Evolutionary conservation across 2,113 vertebrate species (phyloP), one percentile per base, ranked within the genome.

Genomic region (Numida meleagris): DNA sequence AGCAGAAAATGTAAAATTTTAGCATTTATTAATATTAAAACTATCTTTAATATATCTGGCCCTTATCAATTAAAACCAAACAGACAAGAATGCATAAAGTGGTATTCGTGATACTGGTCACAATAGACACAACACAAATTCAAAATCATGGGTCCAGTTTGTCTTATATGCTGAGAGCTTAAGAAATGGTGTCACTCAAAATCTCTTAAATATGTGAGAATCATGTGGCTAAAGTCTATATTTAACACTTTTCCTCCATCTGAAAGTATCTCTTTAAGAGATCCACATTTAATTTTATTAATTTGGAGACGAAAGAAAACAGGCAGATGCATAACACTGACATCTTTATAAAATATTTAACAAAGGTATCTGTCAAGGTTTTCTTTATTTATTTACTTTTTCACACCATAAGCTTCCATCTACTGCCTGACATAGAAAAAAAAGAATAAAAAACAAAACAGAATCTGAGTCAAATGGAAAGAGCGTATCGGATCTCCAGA

Each of bases 341-440:
- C 92, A 89, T 77, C 95, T 94, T 96, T 96, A 97, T 96, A 95
- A 97, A 97, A 96, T 97, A 97, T 96, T 97, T 93, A 97, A 96
- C 95, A 96, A 96, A 97, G 94, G 93, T 94, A 91, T 94, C 89
- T 96, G 91, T 77, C 6, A 6, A 83, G 57, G 13, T 88, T 95
- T 91, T 86, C 38, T 85, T 72, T 53, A 38, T 33, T 63, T 63
- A 18, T 63, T 63, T n/a, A 62, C 76, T 87, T 62, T 92, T 93
- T 59, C 55, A 85, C 12, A 42, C 85, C 9, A 36, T 89, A 91
- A 88, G 27, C 85, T 90, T 88, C 94, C 76, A 75, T 70, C 73
- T 93, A 90, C 57, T 61, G 31, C 7, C 53, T 94, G 88, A 88
- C 89, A 94, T 34, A 77, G 55, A 46, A 89, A 92, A 89, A 66